Evolutionary conservation across 2,888 invertebrate genomes (phyloP).

Genomic region (Mesopsocus fuscifrons): DNA sequence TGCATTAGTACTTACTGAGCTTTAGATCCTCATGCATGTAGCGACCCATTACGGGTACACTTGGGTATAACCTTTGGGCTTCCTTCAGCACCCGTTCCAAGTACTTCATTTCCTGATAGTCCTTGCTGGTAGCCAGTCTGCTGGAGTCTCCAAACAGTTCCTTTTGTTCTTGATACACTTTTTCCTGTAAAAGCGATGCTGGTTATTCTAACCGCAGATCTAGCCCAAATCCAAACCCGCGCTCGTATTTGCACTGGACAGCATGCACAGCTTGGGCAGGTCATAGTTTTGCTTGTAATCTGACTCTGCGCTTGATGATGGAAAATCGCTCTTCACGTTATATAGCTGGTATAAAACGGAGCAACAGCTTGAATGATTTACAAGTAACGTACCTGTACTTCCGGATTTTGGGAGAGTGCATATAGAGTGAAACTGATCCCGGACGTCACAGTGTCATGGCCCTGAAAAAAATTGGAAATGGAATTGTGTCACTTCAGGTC

Average conservation of each 20-base stretch:
- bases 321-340: too few species aligned
- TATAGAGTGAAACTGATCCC: constrained; percentile 16
- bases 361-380: neutral
- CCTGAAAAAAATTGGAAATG: constrained; percentile 14
- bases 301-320: too few species aligned
- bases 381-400: constrained; percentile 14
- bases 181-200: constrained; percentile 16
- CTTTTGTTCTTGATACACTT: constrained; percentile 16
- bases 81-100: constrained; percentile 19
- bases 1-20: constrained; percentile 11
- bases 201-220: constrained; percentile 9
- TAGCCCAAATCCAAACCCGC: too few species aligned
- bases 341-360: too few species aligned
- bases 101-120: constrained; percentile 18
- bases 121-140: constrained; percentile 16
- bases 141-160: constrained; percentile 17
- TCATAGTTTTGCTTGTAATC: too few species aligned
- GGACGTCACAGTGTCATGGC: constrained; percentile 17
- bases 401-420: constrained; percentile 15
- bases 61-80: constrained; percentile 18
- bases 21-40: constrained; percentile 15
- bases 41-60: constrained; percentile 18
- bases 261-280: too few species aligned
- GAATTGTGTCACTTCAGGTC: too few species aligned
- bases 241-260: too few species aligned